Percentiles rank a stretch among this genome's conserved stretches.
phyloP scores from a whole-genome alignment of 2,797 vertebrate genomes.

The Cynodonichthys magdalenae region DNA sequence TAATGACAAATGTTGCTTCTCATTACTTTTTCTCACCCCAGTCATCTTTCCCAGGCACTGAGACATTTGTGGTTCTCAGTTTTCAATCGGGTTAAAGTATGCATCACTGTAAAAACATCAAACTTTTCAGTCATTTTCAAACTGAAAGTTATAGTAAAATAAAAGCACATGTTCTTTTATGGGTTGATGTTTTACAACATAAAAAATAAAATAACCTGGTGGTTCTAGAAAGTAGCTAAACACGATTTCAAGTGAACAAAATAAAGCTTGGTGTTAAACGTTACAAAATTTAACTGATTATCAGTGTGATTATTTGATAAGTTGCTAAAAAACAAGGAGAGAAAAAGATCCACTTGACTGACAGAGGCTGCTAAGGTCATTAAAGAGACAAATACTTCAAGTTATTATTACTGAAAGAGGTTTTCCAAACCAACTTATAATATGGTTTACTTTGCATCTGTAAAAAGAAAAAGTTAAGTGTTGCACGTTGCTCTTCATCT shows the following conservation, averaged over 20 bases:
- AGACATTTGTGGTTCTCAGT: constrained; percentile 9
- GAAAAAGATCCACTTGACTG: no score
- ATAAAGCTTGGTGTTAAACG: no score
- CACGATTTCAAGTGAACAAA: no score
- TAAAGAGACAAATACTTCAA: not conserved
- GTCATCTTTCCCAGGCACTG: constrained; percentile 36
- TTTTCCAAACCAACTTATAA: not conserved
- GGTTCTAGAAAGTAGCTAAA: no score
- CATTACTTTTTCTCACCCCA: constrained; percentile 31
- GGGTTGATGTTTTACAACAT: no score
- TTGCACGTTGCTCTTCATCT: no score
- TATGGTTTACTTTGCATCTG: not conserved
- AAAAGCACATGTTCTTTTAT: not conserved
- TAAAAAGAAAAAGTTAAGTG: not conserved
- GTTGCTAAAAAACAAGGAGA: not conserved
- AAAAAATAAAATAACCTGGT: no score
- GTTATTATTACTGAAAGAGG: not conserved
- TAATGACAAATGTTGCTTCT: constrained; percentile 40
- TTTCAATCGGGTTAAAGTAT: constrained; percentile 12
- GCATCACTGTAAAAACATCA: not conserved
- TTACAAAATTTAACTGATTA: no score
- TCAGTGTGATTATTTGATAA: not conserved
- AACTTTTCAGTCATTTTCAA: constrained; percentile 14
- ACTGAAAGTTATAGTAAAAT: not conserved
- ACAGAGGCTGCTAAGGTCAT: not conserved